Percentiles rank a stretch among this genome's conserved stretches.
phyloP scores from a whole-genome alignment of 1,140 invertebrate genomes.

The Theocolax elegans region DNA sequence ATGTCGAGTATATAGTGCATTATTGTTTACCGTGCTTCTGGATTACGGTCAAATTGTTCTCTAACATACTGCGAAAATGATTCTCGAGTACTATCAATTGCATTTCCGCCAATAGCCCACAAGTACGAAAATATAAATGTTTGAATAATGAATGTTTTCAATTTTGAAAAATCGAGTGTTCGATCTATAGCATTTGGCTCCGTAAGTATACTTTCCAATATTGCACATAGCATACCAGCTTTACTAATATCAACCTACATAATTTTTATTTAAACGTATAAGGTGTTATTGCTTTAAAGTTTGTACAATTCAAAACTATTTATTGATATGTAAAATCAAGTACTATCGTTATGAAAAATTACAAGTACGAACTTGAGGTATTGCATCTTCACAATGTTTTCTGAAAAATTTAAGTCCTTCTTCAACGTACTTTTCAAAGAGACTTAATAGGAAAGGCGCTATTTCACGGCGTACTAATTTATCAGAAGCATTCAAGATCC shows the following conservation, averaged over 20 bases:
- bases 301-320: too few species aligned
- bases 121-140: conserved; percentile 81
- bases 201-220: conserved; percentile 77
- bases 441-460: conserved; percentile 68
- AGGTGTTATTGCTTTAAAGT: too few species aligned
- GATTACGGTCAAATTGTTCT: conserved; percentile 76
- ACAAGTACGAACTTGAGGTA: conserved; percentile 70
- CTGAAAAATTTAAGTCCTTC: conserved; percentile 74
- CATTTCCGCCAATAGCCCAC: conserved; percentile 86
- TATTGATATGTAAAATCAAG: too few species aligned
- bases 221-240: conserved; percentile 76
- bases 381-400: conserved; percentile 74
- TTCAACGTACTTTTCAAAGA: conserved; percentile 76
- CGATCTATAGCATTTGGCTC: conserved; percentile 64
- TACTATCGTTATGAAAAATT: too few species aligned
- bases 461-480: conserved; percentile 69
- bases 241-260: conserved; percentile 84
- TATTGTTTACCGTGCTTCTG: conserved; percentile 69
- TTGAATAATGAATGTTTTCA: conserved; percentile 75
- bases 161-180: conserved; percentile 67
- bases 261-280: not conserved
- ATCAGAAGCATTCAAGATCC: conserved; percentile 74
- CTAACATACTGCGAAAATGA: conserved; percentile 77
- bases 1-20: too few species aligned
- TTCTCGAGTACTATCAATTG: conserved; percentile 75